Conservation (phyloP, 1,140 invertebrate species). For the Tribolium castaneum region DNA sequence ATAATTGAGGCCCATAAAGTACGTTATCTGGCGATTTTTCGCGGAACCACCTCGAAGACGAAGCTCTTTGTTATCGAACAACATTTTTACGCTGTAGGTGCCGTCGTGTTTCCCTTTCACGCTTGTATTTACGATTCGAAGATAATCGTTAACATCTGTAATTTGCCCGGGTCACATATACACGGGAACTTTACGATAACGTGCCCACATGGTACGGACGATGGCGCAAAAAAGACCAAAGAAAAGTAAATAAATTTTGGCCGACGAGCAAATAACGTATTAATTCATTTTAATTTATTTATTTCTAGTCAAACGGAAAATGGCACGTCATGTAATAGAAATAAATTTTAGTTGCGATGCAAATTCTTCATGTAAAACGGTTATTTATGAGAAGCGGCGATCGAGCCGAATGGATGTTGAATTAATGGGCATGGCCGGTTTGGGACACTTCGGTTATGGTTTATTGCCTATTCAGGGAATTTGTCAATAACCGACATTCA, state of each 20-base stretch:
- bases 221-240: not conserved
- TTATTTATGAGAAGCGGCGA: not conserved
- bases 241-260: slow-evolving; percentile 2
- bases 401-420: not conserved
- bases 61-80: slow-evolving; percentile 39
- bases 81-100: slow-evolving; percentile 52
- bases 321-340: not conserved
- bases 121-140: slow-evolving; percentile 51
- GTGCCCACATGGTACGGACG: slow-evolving; percentile 27
- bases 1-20: slow-evolving; percentile 23
- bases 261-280: not conserved
- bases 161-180: slow-evolving; percentile 44
- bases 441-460: not conserved
- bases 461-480: not conserved
- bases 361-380: slow-evolving; percentile 5
- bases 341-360: slow-evolving; percentile 8
- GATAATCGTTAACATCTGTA: slow-evolving; percentile 54
- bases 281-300: slow-evolving; percentile 16
- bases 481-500: not conserved
- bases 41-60: slow-evolving; percentile 3
- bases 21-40: slow-evolving; percentile 24
- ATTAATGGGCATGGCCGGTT: slow-evolving; percentile 11
- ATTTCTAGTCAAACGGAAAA: slow-evolving; percentile 5
- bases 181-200: slow-evolving; percentile 46
- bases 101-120: slow-evolving; percentile 49